Percentiles rank a stretch among this genome's conserved stretches.
These are phyloP conservation scores for Parazoanthus atlanticus DNA, from an alignment of 92 coral and sea anemone genomes.

Conservation along the genomic window DNA sequence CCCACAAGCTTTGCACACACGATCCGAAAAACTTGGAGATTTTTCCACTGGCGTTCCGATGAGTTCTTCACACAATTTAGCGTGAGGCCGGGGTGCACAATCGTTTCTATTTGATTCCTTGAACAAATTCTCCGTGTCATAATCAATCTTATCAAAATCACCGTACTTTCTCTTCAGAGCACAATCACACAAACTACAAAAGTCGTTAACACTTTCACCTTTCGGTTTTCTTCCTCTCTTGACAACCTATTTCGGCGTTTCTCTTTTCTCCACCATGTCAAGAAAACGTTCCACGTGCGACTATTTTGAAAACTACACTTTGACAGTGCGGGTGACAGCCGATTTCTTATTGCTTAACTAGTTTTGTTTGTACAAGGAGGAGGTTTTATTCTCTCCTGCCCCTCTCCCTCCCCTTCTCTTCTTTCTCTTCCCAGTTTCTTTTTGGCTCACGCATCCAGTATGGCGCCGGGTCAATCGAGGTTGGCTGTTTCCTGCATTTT, in stretches of 20 bases:
- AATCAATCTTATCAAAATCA: constrained; percentile 34
- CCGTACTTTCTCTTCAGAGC: constrained; percentile 53
- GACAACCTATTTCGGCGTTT: background rate
- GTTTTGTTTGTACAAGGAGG: background rate
- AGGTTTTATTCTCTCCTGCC: background rate
- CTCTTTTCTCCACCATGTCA: background rate
- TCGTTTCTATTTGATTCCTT: constrained; percentile 50
- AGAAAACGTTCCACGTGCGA: constrained; percentile 3
- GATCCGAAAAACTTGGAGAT: constrained; percentile 19
- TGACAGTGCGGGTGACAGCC: background rate
- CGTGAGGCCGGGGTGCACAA: constrained; percentile 10
- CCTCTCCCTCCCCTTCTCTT: background rate
- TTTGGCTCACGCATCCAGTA: too few relatives aligned
- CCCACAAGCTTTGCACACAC: constrained; percentile 46
- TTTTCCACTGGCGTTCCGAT: constrained; percentile 7
- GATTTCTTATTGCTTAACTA: background rate
- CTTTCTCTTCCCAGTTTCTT: too few relatives aligned
- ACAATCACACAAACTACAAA: constrained; percentile 56
- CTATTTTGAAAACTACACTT: background rate
- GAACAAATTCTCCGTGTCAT: constrained; percentile 51
- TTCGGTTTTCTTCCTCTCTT: constrained; percentile 3
- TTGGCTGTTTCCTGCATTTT: too few relatives aligned
- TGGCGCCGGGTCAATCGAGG: too few relatives aligned
- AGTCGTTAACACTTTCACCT: constrained; percentile 20
- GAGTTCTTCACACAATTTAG: constrained; percentile 47